Evolutionary conservation across 2,797 vertebrate genomes (phyloP).

Genomic region (Premnoplex brunnescens): DNA sequence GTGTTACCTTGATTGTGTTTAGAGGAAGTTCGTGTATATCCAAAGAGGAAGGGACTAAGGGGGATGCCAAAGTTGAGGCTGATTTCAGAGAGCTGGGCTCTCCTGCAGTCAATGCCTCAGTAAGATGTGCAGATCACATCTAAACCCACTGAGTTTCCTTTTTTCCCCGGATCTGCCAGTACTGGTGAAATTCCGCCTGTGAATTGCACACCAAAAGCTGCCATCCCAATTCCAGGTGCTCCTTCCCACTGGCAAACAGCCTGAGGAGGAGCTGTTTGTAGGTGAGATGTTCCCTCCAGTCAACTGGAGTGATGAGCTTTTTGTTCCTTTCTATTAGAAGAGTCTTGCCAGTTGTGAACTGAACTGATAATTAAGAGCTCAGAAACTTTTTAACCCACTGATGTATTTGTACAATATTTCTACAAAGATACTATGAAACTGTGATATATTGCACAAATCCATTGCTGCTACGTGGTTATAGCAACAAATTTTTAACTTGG

Average conservation of each 20-base stretch:
- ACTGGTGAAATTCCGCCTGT: background rate
- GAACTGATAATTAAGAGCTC: background rate
- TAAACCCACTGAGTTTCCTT: background rate
- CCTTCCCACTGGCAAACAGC: background rate
- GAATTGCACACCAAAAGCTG: background rate
- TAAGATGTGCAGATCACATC: background rate
- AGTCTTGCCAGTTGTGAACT: background rate
- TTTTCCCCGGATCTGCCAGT: background rate
- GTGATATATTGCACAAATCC: background rate
- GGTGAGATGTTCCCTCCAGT: constrained; percentile 9
- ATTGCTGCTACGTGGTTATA: background rate
- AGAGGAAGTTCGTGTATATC: background rate
- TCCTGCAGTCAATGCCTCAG: background rate
- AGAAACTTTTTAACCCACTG: background rate
- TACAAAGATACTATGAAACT: background rate
- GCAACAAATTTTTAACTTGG: background rate
- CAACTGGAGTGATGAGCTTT: background rate
- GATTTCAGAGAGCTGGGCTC: background rate
- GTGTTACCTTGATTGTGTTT: background rate
- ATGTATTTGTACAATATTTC: background rate
- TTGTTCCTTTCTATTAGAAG: background rate
- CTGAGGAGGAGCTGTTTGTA: background rate
- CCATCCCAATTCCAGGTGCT: background rate
- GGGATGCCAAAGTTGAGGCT: accelerated
- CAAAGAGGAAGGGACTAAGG: background rate